Evolutionary conservation across 1,140 invertebrate genomes (phyloP).

Genomic region (Achatina immaculata): DNA sequence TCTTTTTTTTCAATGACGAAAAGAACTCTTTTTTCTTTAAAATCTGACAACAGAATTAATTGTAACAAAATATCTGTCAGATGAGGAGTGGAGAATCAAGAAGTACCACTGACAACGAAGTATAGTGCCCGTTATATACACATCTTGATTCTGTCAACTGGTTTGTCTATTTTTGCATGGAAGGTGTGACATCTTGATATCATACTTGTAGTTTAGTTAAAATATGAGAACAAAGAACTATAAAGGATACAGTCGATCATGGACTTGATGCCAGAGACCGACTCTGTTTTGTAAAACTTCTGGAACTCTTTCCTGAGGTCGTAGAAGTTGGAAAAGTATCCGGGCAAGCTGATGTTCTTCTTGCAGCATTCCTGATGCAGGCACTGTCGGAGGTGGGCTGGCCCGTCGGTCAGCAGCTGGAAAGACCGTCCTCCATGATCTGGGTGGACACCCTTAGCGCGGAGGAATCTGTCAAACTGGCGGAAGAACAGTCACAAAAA

Average conservation of each 20-base stretch:
- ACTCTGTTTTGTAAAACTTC: conserved; percentile 78
- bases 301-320: conserved; percentile 94
- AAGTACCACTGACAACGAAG: too few relatives aligned
- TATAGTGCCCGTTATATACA: too few relatives aligned
- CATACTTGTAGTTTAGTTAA: too few relatives aligned
- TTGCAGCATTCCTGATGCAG: conserved; percentile 92
- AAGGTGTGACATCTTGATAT: too few relatives aligned
- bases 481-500: conserved; percentile 66
- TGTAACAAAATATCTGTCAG: too few relatives aligned
- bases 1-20: too few relatives aligned
- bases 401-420: conserved; percentile 84
- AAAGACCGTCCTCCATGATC: conserved; percentile 69
- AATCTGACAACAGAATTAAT: too few relatives aligned
- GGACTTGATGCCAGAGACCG: conserved; percentile 59
- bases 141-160: too few relatives aligned
- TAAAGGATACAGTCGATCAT: conserved; percentile 86
- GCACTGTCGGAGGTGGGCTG: conserved; percentile 89
- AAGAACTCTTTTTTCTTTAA: too few relatives aligned
- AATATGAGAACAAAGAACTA: neutral
- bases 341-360: conserved; percentile 87
- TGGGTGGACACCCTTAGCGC: conserved; percentile 67
- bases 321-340: conserved; percentile 88
- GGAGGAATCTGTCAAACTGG: conserved; percentile 77
- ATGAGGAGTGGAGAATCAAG: too few relatives aligned
- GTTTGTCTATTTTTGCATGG: too few relatives aligned